Base-by-base conservation (phyloP, 2,113 vertebrate genomes). In the Acanthochromis polyacanthus region DNA sequence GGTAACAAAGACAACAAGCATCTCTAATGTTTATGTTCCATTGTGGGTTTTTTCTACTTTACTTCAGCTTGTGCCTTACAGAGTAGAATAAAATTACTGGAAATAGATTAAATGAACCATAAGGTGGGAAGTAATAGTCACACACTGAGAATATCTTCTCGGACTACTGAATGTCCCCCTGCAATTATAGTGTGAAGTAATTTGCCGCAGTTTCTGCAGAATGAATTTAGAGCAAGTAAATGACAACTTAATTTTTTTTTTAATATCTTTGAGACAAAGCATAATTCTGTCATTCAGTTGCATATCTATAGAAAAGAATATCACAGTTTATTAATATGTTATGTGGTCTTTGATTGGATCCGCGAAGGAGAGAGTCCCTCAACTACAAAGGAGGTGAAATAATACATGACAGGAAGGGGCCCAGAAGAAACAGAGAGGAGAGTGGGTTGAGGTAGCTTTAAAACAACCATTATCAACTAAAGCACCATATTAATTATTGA, bases 401-500 rank as follows among this genome's bases (percentile, higher is more conserved):
- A 82, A 74, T 70, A 71, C 16, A 74, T 68, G 40, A 48, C 56
- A 55, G 53, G 10, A 62, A 62, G 65, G 61, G 28, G 70, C 59
- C 68, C 36, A 58, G 75, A 82, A 75, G 71, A 88, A 81, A 81
- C 75, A 77, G 52, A 55, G 75, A 60, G 40, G 53, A 23, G 51
- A 66, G 52, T 8, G 53, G n/a, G 62, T 59, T 48, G 65, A 62
- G 53, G 32, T 40, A 58, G 55, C 72, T 80, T 75, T 78, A 80
- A 88, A 85, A 75, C 69, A 67, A 46, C 52, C 66, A 72, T 80
- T 88, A 82, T 80, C 62, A 65, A 78, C 71, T 78, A 66, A 84
- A 86, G 86, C 78, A 73, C 57, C 52, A 40, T 17, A 76, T 79
- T 19, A 85, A 82, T 82, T 59, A 88, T 86, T 86, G 56, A 85